Evolutionary conservation across 2,797 vertebrate genomes (phyloP).

Genomic region (Coregonus suidteri): DNA sequence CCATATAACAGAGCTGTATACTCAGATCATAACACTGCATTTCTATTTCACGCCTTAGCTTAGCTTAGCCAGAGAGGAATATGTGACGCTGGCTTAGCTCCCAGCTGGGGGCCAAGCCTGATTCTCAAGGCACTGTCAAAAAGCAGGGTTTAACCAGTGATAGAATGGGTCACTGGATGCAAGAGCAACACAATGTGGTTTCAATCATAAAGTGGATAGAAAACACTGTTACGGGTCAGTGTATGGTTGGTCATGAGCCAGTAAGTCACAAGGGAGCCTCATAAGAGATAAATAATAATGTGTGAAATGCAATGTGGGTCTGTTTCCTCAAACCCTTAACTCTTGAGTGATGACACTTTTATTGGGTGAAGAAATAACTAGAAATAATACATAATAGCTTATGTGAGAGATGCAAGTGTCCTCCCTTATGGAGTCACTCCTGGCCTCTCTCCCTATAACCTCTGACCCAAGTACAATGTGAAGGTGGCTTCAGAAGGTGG

Average conservation of each 20-base stretch:
- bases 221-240: neutral
- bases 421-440: too few species aligned
- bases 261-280: neutral
- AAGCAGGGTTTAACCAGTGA: constrained; percentile 46
- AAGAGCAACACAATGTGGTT: constrained; percentile 43
- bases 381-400: neutral
- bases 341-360: neutral
- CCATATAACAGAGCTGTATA: constrained; percentile 58
- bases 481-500: neutral
- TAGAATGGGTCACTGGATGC: constrained; percentile 38
- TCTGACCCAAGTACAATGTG: neutral
- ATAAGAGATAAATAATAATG: neutral
- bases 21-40: constrained; percentile 72
- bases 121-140: constrained; percentile 37
- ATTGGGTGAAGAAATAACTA: too few species aligned
- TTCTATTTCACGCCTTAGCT: constrained; percentile 41
- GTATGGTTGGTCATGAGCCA: neutral
- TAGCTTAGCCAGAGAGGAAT: neutral
- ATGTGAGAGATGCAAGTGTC: neutral
- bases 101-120: constrained; percentile 48
- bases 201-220: constrained; percentile 32
- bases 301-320: neutral
- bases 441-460: neutral
- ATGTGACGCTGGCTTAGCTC: constrained; percentile 41
- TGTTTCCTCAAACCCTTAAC: neutral